Base-by-base conservation (phyloP, 2,888 invertebrate species). In the Lasius fuliginosus region DNA sequence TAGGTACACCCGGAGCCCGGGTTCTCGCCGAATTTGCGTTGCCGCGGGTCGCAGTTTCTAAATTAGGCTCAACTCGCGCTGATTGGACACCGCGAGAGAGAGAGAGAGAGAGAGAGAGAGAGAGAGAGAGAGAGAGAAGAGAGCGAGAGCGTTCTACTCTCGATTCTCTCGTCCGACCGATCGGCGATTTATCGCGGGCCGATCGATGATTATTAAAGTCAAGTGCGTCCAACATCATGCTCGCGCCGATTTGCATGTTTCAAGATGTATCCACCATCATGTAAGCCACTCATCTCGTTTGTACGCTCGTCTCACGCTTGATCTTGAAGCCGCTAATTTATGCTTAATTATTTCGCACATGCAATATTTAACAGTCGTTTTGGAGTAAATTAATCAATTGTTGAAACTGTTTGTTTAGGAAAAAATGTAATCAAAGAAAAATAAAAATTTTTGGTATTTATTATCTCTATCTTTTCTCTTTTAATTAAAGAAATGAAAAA, bases 41-140 rank as follows among this genome's bases (percentile, higher is more conserved):
- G 89, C 89, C 90, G 49, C 64, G 83, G 85, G 2, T 86, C 86
- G 88, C 89, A 82, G 86, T 87, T 87, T 85, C 86, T 90, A 90
- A 90, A 90, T 90, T 88, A 90, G 89, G 84, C 85, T 85, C 85
- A 90, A 90, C 89, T 88, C 86, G 73, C 30, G 58, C 86, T 89
- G 90, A 90, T 90, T 86, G 90, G 85, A 87, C 89, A 88, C 83
- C 86, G 69, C 23, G 33, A 58, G 62, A 62, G 75, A 64, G 64
- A 9, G 60, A 23, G 23, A 23, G 23, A 23, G 23, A 23, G 23
- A 23, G 23, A 23, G 23, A 23, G 23, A 23, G 23, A 23, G 23
- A 23, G 23, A 23, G 23, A 23, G 23, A 23, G 23, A 23, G 23
- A 23, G 23, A 23, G 23, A 23, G 76, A 23, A 58, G 62, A 62